Base-by-base conservation (phyloP, 2,797 vertebrate species). In the Rhincodon typus region DNA sequence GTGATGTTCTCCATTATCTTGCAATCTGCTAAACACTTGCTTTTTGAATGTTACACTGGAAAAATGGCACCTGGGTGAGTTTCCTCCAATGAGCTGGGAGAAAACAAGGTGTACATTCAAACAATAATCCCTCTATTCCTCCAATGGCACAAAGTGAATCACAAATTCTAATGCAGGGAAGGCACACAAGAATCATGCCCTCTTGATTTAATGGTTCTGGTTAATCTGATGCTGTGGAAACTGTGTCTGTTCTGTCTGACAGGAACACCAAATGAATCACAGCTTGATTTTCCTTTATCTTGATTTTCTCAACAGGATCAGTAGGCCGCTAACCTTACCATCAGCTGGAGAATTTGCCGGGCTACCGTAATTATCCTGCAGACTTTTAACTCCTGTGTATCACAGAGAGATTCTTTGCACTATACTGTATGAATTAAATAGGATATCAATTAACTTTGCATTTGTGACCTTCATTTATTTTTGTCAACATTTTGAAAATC, bases 321-420 rank as follows among this genome's bases (percentile, higher is more conserved):
- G 4, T n/a, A n/a, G 5, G 88, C 57, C 62, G 8, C 88, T 62
- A 66, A 91, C 57, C 53, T 91, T 57, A n/a, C 62, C 62, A 38
- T 3, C 7, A 93, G 38, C 2, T 6, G 17, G 62, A 93, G 90
- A 93, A 23, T 93, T n/a, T 1, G 8, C 38, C 62, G 8, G 57
- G 34, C 90, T 67, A 8, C 62, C 2, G 69, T 62, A 93, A 38
- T 23, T 93, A 93, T 67, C 23, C 62, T 42, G 90, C 90, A 93
- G 90, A 93, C 21, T 93, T 93, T 93, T 93, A 62, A 91, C 88
- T 91, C 62, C 90, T 93, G 90, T 93, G 62, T n/a, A 66, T 21
- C 88, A 90, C 87, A 93, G 90, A 38, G 62, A 42, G 62, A 93
- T 38, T 93, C 62, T 69, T 34, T 93, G 90, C 62, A 93, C n/a